Evolutionary conservation across 53 echinoderm and acorn worm genomes (phyloP).

Genomic region (Crossaster papposus): DNA sequence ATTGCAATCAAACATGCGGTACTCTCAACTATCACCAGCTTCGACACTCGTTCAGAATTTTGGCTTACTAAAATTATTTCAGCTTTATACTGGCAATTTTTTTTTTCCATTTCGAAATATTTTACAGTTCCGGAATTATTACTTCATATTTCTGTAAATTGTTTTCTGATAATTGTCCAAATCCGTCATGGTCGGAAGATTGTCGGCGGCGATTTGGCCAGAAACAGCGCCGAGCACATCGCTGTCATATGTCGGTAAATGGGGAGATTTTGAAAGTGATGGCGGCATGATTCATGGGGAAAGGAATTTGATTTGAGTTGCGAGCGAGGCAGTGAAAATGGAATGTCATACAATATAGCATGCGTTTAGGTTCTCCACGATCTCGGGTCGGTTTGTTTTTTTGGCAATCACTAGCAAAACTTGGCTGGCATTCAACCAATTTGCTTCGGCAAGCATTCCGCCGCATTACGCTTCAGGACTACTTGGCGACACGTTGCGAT

Average conservation of each 20-base stretch:
- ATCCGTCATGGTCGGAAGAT: neutral
- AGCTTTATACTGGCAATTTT: too few relatives aligned
- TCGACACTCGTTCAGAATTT: neutral
- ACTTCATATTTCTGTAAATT: neutral
- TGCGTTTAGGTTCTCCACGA: neutral
- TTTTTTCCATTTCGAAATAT: neutral
- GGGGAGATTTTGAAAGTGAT: neutral
- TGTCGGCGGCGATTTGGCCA: neutral
- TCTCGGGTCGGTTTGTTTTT: conserved; percentile 3
- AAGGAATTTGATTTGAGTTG: neutral
- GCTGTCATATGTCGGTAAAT: neutral
- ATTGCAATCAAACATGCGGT: neutral
- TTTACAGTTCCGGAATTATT: neutral
- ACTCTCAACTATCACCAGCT: neutral
- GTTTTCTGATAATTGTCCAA: neutral
- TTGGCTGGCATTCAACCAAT: neutral
- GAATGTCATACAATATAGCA: too few relatives aligned
- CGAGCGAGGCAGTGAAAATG: neutral
- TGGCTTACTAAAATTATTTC: neutral
- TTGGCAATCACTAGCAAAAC: neutral
- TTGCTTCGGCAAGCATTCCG: conserved; percentile 15
- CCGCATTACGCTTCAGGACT: conserved; percentile 25
- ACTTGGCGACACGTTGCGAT: conserved; percentile 21
- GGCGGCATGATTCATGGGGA: neutral
- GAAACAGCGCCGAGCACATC: neutral